phyloP scores from a whole-genome alignment of 2,113 vertebrate genomes.

The Ardeotis arabs region DNA sequence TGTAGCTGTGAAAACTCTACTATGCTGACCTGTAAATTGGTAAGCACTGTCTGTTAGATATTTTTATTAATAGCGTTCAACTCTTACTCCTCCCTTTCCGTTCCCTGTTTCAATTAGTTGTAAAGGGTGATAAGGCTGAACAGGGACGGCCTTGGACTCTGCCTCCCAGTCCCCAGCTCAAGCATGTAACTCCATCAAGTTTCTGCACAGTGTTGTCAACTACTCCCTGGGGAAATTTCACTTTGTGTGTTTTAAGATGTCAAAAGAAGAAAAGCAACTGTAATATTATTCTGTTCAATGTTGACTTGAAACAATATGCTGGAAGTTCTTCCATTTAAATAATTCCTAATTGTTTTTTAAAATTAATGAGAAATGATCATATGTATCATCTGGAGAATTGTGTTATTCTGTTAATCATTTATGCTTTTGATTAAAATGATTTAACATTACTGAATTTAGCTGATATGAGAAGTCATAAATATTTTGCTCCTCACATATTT shows the following conservation, averaged over 20 bases:
- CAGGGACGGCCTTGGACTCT: neutral
- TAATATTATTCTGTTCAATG: neutral
- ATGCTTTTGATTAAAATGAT: neutral
- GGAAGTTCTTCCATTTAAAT: neutral
- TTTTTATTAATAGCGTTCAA: neutral
- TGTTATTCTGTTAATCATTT: neutral
- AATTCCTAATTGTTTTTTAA: neutral
- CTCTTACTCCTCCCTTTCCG: neutral
- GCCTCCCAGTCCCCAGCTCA: neutral
- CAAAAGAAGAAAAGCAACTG: neutral
- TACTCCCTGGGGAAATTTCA: neutral
- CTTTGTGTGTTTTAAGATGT: neutral
- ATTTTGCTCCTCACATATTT: neutral
- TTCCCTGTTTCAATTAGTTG: neutral
- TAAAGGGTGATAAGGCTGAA: neutral
- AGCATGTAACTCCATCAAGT: neutral
- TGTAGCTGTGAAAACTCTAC: slow-evolving; percentile 88
- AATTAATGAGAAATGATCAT: neutral
- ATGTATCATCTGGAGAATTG: neutral
- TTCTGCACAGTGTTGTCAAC: neutral
- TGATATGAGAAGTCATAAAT: neutral
- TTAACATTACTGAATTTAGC: neutral
- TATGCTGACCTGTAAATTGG: slow-evolving; percentile 84
- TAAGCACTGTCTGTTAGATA: slow-evolving; percentile 74
- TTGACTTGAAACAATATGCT: neutral